Evolutionary conservation across 2,113 vertebrate genomes (phyloP).

Genomic region (Megalops atlanticus): DNA sequence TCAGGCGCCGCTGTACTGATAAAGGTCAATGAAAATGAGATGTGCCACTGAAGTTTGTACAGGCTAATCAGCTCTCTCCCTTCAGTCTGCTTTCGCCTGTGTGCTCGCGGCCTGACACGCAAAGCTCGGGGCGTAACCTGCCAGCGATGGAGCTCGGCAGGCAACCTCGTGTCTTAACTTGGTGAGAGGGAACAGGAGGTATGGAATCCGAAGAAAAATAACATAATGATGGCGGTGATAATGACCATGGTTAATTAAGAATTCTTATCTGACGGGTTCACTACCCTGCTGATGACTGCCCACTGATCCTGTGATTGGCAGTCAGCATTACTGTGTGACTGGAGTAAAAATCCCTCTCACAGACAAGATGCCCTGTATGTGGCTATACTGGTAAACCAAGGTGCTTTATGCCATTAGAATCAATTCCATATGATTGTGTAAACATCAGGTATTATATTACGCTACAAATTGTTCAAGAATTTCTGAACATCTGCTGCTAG

Average conservation of each 20-base stretch:
- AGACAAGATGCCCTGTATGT: too few relatives aligned
- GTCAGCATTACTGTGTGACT: too few relatives aligned
- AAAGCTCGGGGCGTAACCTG: slow-evolving; percentile 48
- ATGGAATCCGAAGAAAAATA: background rate
- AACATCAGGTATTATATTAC: too few relatives aligned
- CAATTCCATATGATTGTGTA: too few relatives aligned
- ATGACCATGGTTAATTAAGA: background rate
- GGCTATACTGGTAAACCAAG: too few relatives aligned
- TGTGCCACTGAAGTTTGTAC: slow-evolving; percentile 63
- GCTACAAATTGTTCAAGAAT: too few relatives aligned
- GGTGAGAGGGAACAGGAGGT: slow-evolving; percentile 39
- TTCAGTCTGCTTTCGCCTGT: slow-evolving; percentile 52
- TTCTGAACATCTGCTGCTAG: too few relatives aligned
- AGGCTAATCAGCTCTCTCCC: slow-evolving; percentile 68
- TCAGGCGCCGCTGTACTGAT: slow-evolving; percentile 69
- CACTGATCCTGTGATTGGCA: too few relatives aligned
- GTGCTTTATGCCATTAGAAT: too few relatives aligned
- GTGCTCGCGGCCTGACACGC: slow-evolving; percentile 51
- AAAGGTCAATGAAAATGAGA: slow-evolving; percentile 72
- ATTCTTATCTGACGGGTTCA: too few relatives aligned
- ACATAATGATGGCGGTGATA: background rate
- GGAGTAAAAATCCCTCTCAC: too few relatives aligned
- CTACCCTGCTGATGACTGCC: too few relatives aligned
- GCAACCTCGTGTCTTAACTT: slow-evolving; percentile 9
- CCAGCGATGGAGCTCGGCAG: slow-evolving; percentile 45